Conservation (phyloP, 2,797 vertebrate genomes). For the Mormyrops boulengeri region DNA sequence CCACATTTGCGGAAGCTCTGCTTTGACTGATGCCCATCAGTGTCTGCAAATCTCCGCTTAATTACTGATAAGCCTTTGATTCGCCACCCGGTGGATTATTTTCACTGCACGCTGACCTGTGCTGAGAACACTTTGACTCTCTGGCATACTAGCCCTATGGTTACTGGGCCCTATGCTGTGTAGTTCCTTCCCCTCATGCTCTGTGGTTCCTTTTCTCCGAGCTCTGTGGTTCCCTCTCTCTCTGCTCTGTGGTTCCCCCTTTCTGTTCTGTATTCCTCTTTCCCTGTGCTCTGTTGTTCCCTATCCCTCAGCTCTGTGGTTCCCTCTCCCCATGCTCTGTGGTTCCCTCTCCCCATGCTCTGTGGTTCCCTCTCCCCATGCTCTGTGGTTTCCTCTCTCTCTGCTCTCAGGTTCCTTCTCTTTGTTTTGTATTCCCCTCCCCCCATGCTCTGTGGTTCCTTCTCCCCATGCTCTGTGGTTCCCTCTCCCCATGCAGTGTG, state of each 20-base stretch:
- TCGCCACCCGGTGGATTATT: conserved; percentile 8
- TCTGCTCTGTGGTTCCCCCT: not conserved
- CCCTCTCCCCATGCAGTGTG: too few species aligned
- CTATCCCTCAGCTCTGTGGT: too few species aligned
- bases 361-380: too few species aligned
- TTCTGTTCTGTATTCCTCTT: not conserved
- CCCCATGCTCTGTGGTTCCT: too few species aligned
- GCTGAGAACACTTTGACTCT: conserved; percentile 10
- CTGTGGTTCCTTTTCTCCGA: not conserved
- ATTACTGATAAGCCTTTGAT: conserved; percentile 14
- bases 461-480: too few species aligned
- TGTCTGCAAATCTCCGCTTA: conserved; percentile 1
- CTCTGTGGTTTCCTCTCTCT: too few species aligned
- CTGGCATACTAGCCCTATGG: not conserved
- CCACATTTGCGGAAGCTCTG: not conserved
- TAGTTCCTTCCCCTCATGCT: not conserved
- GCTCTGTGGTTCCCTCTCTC: not conserved
- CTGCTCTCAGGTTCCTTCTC: too few species aligned
- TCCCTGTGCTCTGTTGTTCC: not conserved
- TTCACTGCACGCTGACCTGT: not conserved
- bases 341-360: too few species aligned
- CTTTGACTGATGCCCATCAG: not conserved
- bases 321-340: too few species aligned
- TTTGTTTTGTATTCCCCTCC: too few species aligned
- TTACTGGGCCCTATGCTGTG: not conserved